Conservation (phyloP, 2,888 invertebrate genomes). For the Drosophila picticornis region DNA sequence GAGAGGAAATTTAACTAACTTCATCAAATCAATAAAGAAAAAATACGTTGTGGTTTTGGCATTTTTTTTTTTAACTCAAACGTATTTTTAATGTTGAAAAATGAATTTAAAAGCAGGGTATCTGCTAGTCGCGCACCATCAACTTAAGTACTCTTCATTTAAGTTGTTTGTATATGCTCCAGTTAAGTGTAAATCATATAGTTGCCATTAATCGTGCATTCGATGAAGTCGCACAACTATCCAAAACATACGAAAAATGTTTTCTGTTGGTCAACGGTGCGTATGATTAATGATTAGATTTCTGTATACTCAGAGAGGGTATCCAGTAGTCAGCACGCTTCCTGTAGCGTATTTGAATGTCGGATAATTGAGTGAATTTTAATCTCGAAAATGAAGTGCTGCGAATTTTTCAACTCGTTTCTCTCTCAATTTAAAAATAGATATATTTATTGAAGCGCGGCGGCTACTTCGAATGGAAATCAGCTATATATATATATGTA, state of each 20-base stretch:
- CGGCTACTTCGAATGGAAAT: constrained; percentile 14
- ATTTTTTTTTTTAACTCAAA: too few species aligned
- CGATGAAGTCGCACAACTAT: constrained; percentile 16
- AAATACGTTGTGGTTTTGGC: too few species aligned
- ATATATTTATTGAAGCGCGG: neutral
- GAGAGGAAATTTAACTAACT: too few species aligned
- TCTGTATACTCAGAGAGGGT: neutral
- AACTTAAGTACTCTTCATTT: neutral
- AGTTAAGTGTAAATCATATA: neutral
- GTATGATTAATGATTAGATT: constrained; percentile 34
- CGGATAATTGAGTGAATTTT: neutral
- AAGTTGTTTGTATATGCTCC: neutral
- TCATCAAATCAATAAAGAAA: too few species aligned
- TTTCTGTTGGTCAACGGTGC: constrained; percentile 17
- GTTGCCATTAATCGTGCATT: constrained; percentile 46
- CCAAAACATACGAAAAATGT: constrained; percentile 4
- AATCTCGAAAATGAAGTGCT: neutral
- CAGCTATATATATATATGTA: neutral
- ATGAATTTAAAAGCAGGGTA: neutral
- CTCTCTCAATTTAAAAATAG: neutral
- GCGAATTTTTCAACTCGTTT: neutral
- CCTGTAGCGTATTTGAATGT: neutral
- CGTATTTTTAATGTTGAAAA: too few species aligned
- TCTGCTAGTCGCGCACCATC: neutral
- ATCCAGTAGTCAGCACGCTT: neutral